Evolutionary conservation across 64 coral and sea anemone species (phyloP), one percentile per base, ranked within the genome.

Genomic region (Pachyseris speciosa): DNA sequence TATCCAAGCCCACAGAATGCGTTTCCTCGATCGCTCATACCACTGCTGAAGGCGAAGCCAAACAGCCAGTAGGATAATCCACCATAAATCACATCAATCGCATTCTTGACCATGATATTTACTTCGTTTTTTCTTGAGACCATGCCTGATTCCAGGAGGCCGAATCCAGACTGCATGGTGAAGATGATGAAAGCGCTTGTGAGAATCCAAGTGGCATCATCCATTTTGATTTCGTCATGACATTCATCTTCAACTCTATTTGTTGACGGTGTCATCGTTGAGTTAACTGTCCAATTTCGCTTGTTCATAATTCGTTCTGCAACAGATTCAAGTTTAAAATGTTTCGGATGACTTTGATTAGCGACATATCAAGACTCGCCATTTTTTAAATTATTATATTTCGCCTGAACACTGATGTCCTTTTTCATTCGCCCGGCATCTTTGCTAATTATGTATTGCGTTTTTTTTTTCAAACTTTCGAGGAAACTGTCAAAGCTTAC

Each of bases 161-260:
- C 89, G 30, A 91, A 91, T 34, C 89, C 89, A 2, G 89, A 91
- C 53, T 91, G 89, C 89, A 91, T 91, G 17, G 89, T 91, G 33
- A 91, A 74, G 70, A 91, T 91, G 22, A 91, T 91, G 17, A 91
- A 91, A 2, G 89, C 67, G 79, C 67, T 91, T 0, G 89, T 91
- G 12, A 91, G 51, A 9, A 91, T 91, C 89, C 89, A 91, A 9
- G 79, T 84, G 1, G 89, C 89, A 19, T 91, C 89, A 27, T 75
- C 79, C 20, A 39, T 22, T 39, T 37, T 5, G 9, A 70, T 33
- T 20, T 7, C 3, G 3, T 32, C 30, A 10, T 32, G 11, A 15
- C 32, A 32, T 11, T 30, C 64, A 12, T 0, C 0, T 3, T 33
- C 30, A 7, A 28, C 22, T 5, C 7, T 17, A 15, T 70, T 70